Evolutionary conservation across 2,888 invertebrate species (phyloP), one percentile per base, ranked within the genome.

Genomic region (Amaurobius ferox): DNA sequence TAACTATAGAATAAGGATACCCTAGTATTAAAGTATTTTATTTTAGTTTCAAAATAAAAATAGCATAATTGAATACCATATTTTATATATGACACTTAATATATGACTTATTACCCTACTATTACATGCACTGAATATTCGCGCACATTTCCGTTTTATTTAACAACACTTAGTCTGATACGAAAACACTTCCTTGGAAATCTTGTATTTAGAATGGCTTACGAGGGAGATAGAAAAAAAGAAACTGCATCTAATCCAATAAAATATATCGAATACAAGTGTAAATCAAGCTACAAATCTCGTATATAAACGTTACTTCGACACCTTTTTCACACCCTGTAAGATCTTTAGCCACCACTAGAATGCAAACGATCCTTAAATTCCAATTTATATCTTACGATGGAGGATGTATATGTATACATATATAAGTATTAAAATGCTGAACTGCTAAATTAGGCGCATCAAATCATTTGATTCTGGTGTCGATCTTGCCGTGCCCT

Each of bases 361-460:
- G 40, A 68, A 67, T 30, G 39, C 73, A 68, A 68, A 80, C 67
- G 80, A 80, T 73, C 39, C 40, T 73, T 61, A 80, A 80, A 80
- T 73, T 80, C 80, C 80, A 80, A 80, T 80, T 80, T 80, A 80
- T 74, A 74, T 68, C 68, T 66, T 29, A 11, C 66, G 9, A 40
- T 32, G 32, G 62, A n/a, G 64, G 55, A 23, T 19, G 13, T 44
- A 44, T 35, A 35, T 61, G 28, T 61, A 26, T 11, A 64, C 66
- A 67, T 73, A 73, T 67, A 74, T 74, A 61, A 35, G 73, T 74
- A 80, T 80, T 80, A 80, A 80, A 68, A 74, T 55, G 39, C 61
- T 68, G 62, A 68, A 39, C 68, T 40, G 29, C 73, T 80, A 80
- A 80, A 80, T 80, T 80, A 80, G 73, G 39, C 29, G 44, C 73